A percentile compares a stretch with the other conserved stretches of the same genome.
These are phyloP conservation scores for Lamprotornis superbus DNA, from an alignment of 2,113 vertebrate genomes.

Conservation along the genomic window DNA sequence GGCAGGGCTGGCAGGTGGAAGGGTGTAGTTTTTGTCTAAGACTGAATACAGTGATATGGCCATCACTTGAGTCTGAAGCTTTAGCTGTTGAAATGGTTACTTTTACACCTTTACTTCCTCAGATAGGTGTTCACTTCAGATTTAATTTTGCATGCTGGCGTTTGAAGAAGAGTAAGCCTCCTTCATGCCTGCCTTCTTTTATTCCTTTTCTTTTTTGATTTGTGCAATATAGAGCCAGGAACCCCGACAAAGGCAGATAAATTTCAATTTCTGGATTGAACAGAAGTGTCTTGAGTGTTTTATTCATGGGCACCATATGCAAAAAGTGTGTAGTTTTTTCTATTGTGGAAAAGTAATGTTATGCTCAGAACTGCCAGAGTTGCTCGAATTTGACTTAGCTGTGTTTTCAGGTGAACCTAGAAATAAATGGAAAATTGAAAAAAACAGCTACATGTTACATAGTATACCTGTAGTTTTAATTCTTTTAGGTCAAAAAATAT, in stretches of 20 bases:
- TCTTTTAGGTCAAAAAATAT: constrained; percentile 85
- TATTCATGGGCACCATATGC: constrained; percentile 43
- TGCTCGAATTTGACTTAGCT: constrained; percentile 77
- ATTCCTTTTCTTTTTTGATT: neutral
- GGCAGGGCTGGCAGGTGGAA: neutral
- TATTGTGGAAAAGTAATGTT: constrained; percentile 79
- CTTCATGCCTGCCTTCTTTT: neutral
- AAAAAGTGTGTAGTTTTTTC: constrained; percentile 59
- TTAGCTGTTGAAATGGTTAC: neutral
- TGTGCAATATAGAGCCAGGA: neutral
- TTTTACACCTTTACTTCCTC: neutral
- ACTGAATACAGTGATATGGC: neutral
- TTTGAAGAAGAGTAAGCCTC: neutral
- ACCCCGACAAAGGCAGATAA: neutral
- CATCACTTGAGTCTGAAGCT: neutral
- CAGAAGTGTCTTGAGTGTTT: constrained; percentile 28
- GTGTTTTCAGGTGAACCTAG: constrained; percentile 67
- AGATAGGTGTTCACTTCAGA: neutral
- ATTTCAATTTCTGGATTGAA: constrained; percentile 40
- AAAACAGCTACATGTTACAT: constrained; percentile 84
- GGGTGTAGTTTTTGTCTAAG: neutral
- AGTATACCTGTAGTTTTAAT: constrained; percentile 89
- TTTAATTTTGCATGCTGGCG: neutral
- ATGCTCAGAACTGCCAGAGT: constrained; percentile 82
- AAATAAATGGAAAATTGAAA: constrained; percentile 74